phyloP scores from a whole-genome alignment of 2,113 vertebrate genomes.

The Phoxinus phoxinus region DNA sequence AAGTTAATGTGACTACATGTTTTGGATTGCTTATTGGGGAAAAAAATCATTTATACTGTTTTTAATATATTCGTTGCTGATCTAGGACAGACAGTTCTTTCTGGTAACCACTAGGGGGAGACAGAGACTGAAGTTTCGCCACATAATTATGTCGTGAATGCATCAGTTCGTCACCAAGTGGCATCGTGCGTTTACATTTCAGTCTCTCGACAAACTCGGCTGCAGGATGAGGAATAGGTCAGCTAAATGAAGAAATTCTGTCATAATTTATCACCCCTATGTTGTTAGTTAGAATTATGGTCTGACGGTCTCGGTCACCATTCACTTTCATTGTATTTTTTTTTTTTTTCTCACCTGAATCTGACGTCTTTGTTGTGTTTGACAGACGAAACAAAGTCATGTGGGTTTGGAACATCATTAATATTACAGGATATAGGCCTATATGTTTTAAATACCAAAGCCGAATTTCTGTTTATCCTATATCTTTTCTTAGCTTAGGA shows the following conservation, averaged over 20 bases:
- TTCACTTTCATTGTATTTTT: background rate
- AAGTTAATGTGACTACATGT: constrained; percentile 66
- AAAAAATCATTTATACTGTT: background rate
- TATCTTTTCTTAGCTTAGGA: background rate
- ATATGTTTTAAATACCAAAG: background rate
- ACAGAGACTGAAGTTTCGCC: background rate
- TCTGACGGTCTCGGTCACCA: background rate
- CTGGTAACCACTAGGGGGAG: constrained; percentile 3
- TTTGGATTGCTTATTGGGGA: background rate
- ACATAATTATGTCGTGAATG: background rate
- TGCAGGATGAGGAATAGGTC: background rate
- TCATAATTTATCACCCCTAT: background rate
- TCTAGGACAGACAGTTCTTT: background rate
- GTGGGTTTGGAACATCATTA: background rate
- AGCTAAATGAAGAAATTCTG: background rate
- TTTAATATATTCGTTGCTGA: background rate
- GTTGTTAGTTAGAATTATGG: background rate
- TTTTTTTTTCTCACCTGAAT: background rate
- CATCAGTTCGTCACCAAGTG: background rate
- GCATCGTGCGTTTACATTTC: background rate
- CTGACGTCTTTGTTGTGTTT: background rate
- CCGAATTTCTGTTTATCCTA: background rate
- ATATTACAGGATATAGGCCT: background rate
- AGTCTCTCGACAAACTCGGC: background rate
- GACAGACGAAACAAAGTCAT: background rate